Conservation (phyloP, 2,888 invertebrate species). For the Synergus itoensis region DNA sequence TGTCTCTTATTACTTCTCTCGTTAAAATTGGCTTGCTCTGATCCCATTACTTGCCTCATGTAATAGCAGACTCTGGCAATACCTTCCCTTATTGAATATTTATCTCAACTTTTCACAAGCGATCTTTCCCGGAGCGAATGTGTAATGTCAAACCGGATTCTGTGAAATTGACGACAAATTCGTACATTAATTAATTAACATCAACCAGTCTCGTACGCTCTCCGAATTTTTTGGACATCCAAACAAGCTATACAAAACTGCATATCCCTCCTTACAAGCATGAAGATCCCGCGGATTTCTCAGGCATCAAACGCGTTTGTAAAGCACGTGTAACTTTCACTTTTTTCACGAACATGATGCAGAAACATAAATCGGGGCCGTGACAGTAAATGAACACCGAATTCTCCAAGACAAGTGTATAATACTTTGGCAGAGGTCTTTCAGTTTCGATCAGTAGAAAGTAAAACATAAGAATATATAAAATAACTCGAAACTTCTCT, state of each 20-base stretch:
- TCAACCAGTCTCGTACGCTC: neutral
- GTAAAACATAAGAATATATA: too few species aligned
- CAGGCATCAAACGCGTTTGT: neutral
- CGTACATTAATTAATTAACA: slow-evolving; percentile 11
- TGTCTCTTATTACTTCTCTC: slow-evolving; percentile 19
- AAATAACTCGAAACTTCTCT: too few species aligned
- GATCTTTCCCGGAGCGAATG: neutral
- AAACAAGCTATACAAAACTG: neutral
- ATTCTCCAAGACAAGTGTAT: slow-evolving; percentile 13
- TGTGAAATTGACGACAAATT: slow-evolving; percentile 14
- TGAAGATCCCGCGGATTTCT: neutral
- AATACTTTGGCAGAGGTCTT: neutral
- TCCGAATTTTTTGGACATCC: neutral
- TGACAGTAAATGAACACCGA: slow-evolving; percentile 6
- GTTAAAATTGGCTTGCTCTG: slow-evolving; percentile 31
- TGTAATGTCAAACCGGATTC: neutral
- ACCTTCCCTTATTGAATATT: slow-evolving; percentile 31
- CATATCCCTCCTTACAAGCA: neutral
- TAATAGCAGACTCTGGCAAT: neutral
- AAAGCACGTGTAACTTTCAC: slow-evolving; percentile 31
- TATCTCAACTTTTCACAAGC: neutral
- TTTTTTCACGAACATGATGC: neutral
- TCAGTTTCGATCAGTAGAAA: neutral
- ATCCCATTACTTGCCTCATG: slow-evolving; percentile 17
- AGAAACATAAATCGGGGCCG: slow-evolving; percentile 16